Base-by-base conservation (phyloP, 1,140 invertebrate genomes). In the Drosophila bipectinata region DNA sequence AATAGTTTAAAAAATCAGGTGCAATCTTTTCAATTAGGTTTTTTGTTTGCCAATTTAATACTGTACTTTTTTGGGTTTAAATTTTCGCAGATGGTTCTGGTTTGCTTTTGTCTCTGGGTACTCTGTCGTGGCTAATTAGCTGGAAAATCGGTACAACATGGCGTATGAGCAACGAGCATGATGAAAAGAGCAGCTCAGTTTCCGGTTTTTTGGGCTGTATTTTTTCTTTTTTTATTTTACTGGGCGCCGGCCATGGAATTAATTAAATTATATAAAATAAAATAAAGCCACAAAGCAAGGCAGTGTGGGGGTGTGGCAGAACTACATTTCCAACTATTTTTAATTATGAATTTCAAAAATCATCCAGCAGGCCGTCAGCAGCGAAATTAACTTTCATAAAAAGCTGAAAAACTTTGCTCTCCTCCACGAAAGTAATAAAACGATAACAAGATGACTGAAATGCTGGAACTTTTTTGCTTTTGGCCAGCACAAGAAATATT, bases 321-420 rank as follows among this genome's bases (percentile, higher is more conserved):
- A n/a, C 61, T 68, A 58, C 60, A 77, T 69, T 85, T 69, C 53
- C 62, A 84, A 84, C 81, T 81, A 85, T 84, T 84, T 79, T 85
- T 84, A 80, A 84, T 84, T 85, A 84, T 85, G 80, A 85, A 64
- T 85, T 85, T 79, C 60, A 74, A 74, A 74, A 71, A 74, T 52
- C 49, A 56, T 51, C 47, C 58, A 74, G 52, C 62, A 30, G 51
- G 55, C 63, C 56, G 41, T 34, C 26, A 73, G 52, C 47, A n/a
- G 56, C 51, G 56, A 85, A 85, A 84, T 84, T 66, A 84, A 80
- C 77, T 85, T 81, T 85, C 57, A 84, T 69, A 74, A 85, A 62
- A 84, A 62, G 51, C 67, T 60, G 60, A 12, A 81, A 15, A 85
- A 85, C 62, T 84, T 84, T 45, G 49, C 28, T 14, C 14, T 6